phyloP scores from a whole-genome alignment of 2,797 vertebrate genomes.

The Pangasius macronema region DNA sequence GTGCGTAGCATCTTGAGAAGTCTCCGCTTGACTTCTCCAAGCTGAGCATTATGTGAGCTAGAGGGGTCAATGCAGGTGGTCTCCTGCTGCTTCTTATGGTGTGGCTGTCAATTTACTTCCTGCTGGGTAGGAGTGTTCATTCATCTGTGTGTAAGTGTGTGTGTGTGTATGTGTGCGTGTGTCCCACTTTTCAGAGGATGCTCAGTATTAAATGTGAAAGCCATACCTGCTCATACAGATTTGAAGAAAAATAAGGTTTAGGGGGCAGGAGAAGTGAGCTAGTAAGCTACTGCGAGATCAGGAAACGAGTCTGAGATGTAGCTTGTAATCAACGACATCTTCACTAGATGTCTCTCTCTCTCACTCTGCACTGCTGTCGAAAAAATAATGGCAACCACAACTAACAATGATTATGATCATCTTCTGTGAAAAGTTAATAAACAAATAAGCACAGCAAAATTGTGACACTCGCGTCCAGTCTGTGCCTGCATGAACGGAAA shows the following conservation, averaged over 20 bases:
- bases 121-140: conserved; percentile 41
- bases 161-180: conserved; percentile 12
- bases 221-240: not conserved
- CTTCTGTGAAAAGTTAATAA: not conserved
- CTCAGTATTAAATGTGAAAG: conserved; percentile 7
- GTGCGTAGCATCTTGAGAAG: conserved; percentile 3
- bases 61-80: conserved; percentile 59
- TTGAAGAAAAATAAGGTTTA: not conserved
- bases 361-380: not conserved
- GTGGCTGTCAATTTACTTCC: conserved; percentile 58
- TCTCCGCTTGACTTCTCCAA: conserved; percentile 57
- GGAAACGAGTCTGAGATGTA: not conserved
- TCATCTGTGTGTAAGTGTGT: conserved; percentile 18
- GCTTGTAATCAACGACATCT: not conserved
- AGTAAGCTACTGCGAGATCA: not conserved
- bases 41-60: conserved; percentile 54
- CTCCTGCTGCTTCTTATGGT: conserved; percentile 53
- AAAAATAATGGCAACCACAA: not conserved
- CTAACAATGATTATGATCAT: not conserved
- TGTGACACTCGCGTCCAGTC: not conserved
- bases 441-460: no score
- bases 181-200: not conserved
- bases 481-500: not conserved
- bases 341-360: not conserved
- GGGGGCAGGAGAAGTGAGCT: not conserved